phyloP scores from a whole-genome alignment of 2,797 vertebrate species.

The Heterohyrax brucei region DNA sequence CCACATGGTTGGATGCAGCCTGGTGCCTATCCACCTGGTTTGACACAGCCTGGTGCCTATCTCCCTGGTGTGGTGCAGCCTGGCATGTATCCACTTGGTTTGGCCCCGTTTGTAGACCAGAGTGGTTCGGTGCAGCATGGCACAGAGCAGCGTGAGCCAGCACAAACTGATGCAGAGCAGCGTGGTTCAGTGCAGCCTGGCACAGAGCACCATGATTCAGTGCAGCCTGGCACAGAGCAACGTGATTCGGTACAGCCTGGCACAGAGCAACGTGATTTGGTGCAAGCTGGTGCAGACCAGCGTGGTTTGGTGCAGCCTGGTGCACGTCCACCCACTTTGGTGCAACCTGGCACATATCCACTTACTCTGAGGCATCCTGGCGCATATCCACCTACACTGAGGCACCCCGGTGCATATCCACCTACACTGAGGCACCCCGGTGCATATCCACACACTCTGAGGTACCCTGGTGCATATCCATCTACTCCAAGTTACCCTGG shows the following conservation, averaged over 20 bases:
- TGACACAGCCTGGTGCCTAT: neutral
- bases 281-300: neutral
- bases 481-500: neutral
- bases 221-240: neutral
- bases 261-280: neutral
- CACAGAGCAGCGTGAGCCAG: neutral
- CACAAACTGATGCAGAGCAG: neutral
- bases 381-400: no score
- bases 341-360: neutral
- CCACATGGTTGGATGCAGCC: neutral
- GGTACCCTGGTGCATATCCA: neutral
- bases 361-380: no score
- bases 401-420: no score
- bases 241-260: neutral
- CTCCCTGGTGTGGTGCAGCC: neutral
- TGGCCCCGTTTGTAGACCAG: neutral
- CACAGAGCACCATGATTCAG: neutral
- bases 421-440: neutral
- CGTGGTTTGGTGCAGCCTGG: neutral
- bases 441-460: neutral
- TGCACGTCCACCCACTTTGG: neutral
- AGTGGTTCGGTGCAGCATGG: neutral
- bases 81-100: neutral
- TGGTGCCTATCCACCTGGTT: neutral
- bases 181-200: neutral